phyloP scores from a whole-genome alignment of 1,140 invertebrate genomes.

The Stenopsyche tienmushanensis region DNA sequence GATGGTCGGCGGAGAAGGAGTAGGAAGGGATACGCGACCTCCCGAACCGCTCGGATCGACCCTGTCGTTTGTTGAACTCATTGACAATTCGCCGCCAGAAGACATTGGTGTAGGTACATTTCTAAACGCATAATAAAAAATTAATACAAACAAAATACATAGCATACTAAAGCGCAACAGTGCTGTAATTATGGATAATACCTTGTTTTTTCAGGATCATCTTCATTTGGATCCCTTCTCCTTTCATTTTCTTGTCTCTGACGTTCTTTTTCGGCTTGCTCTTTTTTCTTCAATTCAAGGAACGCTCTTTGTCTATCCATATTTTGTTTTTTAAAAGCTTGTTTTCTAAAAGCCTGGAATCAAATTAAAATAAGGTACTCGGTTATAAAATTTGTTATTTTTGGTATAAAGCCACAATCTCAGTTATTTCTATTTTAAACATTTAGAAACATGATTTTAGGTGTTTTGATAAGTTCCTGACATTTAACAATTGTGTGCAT shows the following conservation, averaged over 20 bases:
- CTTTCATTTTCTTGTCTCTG: conserved; percentile 76
- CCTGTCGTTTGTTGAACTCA: neutral
- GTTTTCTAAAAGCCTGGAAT: conserved; percentile 83
- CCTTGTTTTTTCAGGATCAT: conserved; percentile 69
- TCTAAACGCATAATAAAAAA: conserved; percentile 12
- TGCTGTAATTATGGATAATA: conserved; percentile 44
- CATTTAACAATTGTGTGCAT: too few relatives aligned
- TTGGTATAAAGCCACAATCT: too few relatives aligned
- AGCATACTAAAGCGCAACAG: neutral
- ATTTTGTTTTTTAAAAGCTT: conserved; percentile 95
- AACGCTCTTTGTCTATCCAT: conserved; percentile 84
- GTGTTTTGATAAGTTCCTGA: too few relatives aligned
- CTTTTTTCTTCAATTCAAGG: conserved; percentile 79
- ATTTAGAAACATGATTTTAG: too few relatives aligned
- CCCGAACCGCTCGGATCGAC: neutral
- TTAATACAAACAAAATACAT: neutral
- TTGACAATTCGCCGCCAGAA: neutral
- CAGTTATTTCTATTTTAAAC: too few relatives aligned
- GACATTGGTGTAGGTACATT: conserved; percentile 8
- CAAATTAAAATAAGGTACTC: too few relatives aligned
- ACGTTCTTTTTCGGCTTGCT: conserved; percentile 80
- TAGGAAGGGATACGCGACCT: conserved; percentile 13
- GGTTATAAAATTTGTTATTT: too few relatives aligned
- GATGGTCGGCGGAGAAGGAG: conserved; percentile 19
- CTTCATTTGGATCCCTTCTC: conserved; percentile 74